Evolutionary conservation across 1,140 invertebrate species (phyloP), one percentile per base, ranked within the genome.

Genomic region (Goniozus legneri): DNA sequence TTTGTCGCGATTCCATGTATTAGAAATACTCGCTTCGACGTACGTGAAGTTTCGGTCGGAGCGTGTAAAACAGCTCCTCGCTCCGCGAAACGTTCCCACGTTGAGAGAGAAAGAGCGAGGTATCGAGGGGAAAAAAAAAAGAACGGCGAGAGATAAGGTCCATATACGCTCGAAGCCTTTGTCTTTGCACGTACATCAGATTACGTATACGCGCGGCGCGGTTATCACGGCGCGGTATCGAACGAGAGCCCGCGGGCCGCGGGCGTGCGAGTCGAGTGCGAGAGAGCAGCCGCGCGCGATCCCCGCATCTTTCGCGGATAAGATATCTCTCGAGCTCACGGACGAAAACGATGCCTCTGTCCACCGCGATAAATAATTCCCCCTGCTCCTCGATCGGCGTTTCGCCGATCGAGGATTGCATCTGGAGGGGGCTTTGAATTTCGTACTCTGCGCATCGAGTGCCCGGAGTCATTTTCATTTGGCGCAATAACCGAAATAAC

Each of bases 181-280:
- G 69, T 71, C 69, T 71, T 71, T 73, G 59, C 61, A 65, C 62
- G 54, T 61, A 59, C 60, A 69, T 69, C 62, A 64, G 68, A 72
- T 72, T n/a, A 72, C 65, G n/a, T n/a, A n/a, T 67, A 66, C 60
- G 50, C 63, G 47, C 44, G 18, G 54, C 50, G 38, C 46, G 2
- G 44, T 70, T 73, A 74, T 74, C 71, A 61, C 47, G 41, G 32
- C 37, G 24, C 62, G 56, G 55, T 72, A 73, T 73, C 69, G 56
- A 54, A 64, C 67, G 62, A 56, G 56, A 10, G 55, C 66, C 66
- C 64, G 44, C 64, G 52, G 57, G 45, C 52, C 24, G 24, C 6
- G 24, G 24, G 12, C 6, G 24, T 7, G 24, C 6, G 6, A 44
- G 22, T 20, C 15, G 37, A 40, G 45, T 37, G 38, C 31, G 45